Base-by-base conservation (phyloP, 2,113 vertebrate species). In the Podilymbus podiceps region DNA sequence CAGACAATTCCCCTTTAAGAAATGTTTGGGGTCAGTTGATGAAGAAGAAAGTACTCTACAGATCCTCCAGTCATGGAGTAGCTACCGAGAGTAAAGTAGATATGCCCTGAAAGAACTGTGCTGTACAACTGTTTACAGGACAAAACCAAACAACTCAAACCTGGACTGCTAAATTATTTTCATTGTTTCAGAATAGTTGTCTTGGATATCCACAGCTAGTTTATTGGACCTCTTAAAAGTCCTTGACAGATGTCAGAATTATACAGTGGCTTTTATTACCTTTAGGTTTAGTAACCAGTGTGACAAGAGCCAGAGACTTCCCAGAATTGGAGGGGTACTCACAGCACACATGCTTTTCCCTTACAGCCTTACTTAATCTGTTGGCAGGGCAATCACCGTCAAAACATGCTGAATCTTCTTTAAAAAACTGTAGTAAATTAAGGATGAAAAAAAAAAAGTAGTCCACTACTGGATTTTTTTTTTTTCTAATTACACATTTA, bases 61-160 rank as follows among this genome's bases (percentile, higher is more conserved):
- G 33, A 60, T 74, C 21, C 30, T 72, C 27, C n/a, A 68, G 53
- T 30, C 50, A 42, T 5, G 13, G n/a, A 66, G n/a, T 6, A 73
- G 42, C 40, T 52, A 47, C 6, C 0, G 0, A 69, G 27, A 3
- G 1, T n/a, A 67, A 49, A 82, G 23, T 9, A 84, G 35, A 71
- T 1, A 2, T 60, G 27, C 14, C 23, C 42, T 42, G 15, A 23
- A 72, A 78, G 22, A 59, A 23, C 5, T 1, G 6, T 15, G 22
- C 17, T 33, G 24, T 42, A 50, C 38, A 73, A 50, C 8, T 28
- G 12, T 55, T 80, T 50, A 71, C 33, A 72, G 53, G n/a, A 6
- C 40, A 23, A 31, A 52, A 72, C 28, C 42, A 25, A 52, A 52
- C 9, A 28, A 21, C 31, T 24, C 10, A 7, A 52, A 73, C 31